A percentile compares a stretch with the other conserved stretches of the same genome.
These are phyloP conservation scores for Argyrosomus japonicus DNA, from an alignment of 2,113 vertebrate genomes.

Conservation along the genomic window DNA sequence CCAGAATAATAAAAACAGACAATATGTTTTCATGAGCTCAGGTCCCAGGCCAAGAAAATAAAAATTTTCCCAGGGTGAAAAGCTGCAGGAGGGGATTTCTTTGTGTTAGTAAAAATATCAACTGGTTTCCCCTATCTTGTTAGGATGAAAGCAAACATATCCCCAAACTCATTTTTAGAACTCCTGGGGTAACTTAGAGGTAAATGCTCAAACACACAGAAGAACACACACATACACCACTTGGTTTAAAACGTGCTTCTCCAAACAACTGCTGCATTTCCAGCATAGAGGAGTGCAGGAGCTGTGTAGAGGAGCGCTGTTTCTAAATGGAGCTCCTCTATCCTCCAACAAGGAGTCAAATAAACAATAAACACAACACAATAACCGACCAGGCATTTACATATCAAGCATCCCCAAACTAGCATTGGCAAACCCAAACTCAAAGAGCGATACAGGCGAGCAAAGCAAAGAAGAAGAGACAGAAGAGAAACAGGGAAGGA, in stretches of 20 bases:
- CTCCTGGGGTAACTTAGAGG: constrained; percentile 59
- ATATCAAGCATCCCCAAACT: constrained; percentile 57
- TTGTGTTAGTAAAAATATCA: constrained; percentile 59
- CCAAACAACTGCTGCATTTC: constrained; percentile 42
- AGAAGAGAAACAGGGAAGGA: constrained; percentile 7
- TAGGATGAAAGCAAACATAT: constrained; percentile 61
- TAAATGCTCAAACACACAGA: constrained; percentile 52
- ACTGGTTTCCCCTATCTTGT: constrained; percentile 27
- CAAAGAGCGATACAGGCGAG: constrained; percentile 24
- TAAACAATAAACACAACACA: constrained; percentile 52
- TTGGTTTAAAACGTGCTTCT: constrained; percentile 27
- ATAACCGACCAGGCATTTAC: constrained; percentile 48
- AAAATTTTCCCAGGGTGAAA: constrained; percentile 38
- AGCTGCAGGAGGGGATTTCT: constrained; percentile 35
- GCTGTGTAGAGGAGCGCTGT: constrained; percentile 24
- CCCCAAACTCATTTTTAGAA: constrained; percentile 45
- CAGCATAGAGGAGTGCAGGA: constrained; percentile 29
- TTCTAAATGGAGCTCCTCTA: constrained; percentile 61
- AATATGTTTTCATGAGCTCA: constrained; percentile 63
- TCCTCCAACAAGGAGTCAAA: constrained; percentile 40
- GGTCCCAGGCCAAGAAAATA: constrained; percentile 59
- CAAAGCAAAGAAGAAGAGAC: constrained; percentile 8
- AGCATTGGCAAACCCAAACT: constrained; percentile 37
- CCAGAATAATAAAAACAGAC: constrained; percentile 65
- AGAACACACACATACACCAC: constrained; percentile 17